Conservation (phyloP, 2,888 invertebrate genomes). For the Lycophotia porphyrea region DNA sequence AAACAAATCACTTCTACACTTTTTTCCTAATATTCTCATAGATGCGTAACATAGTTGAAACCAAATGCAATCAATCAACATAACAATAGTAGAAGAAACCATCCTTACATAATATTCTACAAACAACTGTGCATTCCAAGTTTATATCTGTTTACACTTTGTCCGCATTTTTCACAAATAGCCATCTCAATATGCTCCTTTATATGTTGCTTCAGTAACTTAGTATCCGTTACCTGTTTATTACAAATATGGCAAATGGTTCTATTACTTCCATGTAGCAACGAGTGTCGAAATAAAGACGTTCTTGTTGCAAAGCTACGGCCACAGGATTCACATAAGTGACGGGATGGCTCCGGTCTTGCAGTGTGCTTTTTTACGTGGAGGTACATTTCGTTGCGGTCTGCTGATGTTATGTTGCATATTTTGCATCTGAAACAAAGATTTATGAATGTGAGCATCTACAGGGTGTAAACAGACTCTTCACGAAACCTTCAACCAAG, state of each 20-base stretch:
- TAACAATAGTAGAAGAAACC: background rate
- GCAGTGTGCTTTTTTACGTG: slow-evolving; percentile 90
- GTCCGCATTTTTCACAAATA: slow-evolving; percentile 86
- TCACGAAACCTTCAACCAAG: too few relatives aligned
- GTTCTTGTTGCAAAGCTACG: slow-evolving; percentile 81
- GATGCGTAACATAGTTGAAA: background rate
- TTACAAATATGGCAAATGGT: slow-evolving; percentile 77
- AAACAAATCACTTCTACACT: background rate
- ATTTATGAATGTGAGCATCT: background rate
- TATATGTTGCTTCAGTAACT: slow-evolving; percentile 74
- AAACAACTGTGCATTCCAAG: slow-evolving; percentile 76
- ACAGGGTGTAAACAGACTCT: too few relatives aligned
- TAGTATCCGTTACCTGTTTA: slow-evolving; percentile 71
- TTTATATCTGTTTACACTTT: slow-evolving; percentile 73
- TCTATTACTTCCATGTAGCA: slow-evolving; percentile 71
- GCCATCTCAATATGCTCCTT: slow-evolving; percentile 76
- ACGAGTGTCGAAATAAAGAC: slow-evolving; percentile 78
- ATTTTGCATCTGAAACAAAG: slow-evolving; percentile 88
- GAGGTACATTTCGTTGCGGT: slow-evolving; percentile 89
- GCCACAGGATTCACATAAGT: slow-evolving; percentile 87
- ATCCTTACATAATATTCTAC: slow-evolving; percentile 13
- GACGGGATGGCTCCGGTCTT: slow-evolving; percentile 71
- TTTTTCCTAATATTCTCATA: background rate
- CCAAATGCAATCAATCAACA: background rate
- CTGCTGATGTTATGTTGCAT: slow-evolving; percentile 89